Conservation (phyloP, 92 coral and sea anemone species). For the Montipora capitata region DNA sequence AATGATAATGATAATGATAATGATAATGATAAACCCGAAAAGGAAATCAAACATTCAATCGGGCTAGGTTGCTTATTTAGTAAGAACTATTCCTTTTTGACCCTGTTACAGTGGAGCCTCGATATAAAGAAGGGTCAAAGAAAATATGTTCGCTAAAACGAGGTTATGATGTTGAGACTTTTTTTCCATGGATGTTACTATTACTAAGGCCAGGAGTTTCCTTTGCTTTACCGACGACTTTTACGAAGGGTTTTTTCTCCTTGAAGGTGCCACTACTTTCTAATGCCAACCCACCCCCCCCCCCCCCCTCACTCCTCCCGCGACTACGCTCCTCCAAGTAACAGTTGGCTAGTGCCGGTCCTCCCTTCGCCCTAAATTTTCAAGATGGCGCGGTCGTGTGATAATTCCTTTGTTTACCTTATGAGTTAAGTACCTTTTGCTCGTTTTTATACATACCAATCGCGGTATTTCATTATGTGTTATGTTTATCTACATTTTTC, state of each 20-base stretch:
- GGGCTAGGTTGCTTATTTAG: not conserved
- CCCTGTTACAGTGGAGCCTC: slow-evolving; percentile 1
- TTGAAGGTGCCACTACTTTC: too few species aligned
- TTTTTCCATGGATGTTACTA: too few species aligned
- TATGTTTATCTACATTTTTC: too few species aligned
- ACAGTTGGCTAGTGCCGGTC: slow-evolving; percentile 3
- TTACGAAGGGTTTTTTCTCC: too few species aligned
- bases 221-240: slow-evolving; percentile 6
- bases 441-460: too few species aligned
- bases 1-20: not conserved
- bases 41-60: slow-evolving; percentile 11
- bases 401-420: not conserved
- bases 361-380: not conserved
- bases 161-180: too few species aligned
- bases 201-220: slow-evolving; percentile 2
- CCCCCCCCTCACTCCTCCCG: too few species aligned
- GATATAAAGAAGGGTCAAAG: not conserved
- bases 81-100: not conserved
- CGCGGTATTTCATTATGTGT: too few species aligned
- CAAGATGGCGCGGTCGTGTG: slow-evolving; percentile 9
- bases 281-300: not conserved
- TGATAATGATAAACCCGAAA: not conserved
- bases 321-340: too few species aligned
- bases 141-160: not conserved
- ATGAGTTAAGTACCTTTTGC: too few species aligned